Evolutionary conservation across 2,113 vertebrate genomes (phyloP).

Genomic region (Zosterops hypoxanthus): DNA sequence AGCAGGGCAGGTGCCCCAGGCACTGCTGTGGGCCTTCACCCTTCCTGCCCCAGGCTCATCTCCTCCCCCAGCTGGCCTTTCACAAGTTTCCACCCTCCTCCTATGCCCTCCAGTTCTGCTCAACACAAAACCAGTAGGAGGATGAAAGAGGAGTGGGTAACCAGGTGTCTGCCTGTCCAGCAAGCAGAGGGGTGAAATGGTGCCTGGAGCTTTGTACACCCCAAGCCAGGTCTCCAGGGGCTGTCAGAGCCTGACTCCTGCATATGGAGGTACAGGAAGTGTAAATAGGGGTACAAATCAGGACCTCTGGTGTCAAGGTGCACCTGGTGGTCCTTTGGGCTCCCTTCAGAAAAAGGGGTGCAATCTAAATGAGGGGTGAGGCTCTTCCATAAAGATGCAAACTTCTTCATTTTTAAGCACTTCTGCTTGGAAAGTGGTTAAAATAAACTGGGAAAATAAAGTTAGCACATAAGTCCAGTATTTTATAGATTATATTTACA

Average conservation of each 20-base stretch:
- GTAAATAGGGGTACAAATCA: not conserved
- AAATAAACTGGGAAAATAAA: not conserved
- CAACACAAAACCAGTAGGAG: not conserved
- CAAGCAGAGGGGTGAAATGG: not conserved
- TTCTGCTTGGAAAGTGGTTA: not conserved
- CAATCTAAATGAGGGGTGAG: rapidly evolving
- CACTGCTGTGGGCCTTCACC: not conserved
- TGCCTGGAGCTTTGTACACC: not conserved
- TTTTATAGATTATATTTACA: not conserved
- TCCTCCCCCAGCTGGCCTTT: not conserved
- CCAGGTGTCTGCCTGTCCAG: rapidly evolving
- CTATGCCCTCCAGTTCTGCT: not conserved
- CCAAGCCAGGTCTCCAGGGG: not conserved
- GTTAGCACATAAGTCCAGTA: not conserved
- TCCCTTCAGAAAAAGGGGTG: not conserved
- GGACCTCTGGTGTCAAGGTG: rapidly evolving
- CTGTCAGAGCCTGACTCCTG: not conserved
- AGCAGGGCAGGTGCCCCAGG: not conserved
- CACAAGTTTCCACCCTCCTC: rapidly evolving
- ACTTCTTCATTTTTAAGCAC: not conserved
- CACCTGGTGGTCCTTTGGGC: not conserved
- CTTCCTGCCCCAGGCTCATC: not conserved
- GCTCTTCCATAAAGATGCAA: not conserved
- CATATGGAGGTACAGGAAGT: not conserved
- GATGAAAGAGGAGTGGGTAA: not conserved